These are phyloP conservation scores for Pseudoips prasinana DNA, from an alignment of 2,888 invertebrate species.

Conservation along the genomic window DNA sequence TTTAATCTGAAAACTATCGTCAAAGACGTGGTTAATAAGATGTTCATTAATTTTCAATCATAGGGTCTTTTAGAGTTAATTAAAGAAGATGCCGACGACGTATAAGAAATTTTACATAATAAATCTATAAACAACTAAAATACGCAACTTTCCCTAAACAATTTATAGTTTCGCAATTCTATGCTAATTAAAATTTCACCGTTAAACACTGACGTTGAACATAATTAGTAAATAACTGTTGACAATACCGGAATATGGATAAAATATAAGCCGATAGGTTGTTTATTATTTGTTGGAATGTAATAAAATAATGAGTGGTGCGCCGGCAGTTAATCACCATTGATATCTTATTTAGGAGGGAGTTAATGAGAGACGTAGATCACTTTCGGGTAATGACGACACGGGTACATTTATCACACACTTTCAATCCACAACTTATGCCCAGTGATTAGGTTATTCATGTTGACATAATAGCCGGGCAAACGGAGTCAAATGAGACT, in stretches of 20 bases:
- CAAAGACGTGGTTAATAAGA: conserved; percentile 40
- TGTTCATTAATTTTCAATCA: conserved; percentile 53
- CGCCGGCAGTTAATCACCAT: conserved; percentile 65
- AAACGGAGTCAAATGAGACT: conserved; percentile 63
- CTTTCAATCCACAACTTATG: conserved; percentile 75
- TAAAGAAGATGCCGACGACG: conserved; percentile 16
- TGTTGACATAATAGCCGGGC: conserved; percentile 74
- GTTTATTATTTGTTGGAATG: conserved; percentile 71
- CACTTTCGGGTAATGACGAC: conserved; percentile 76
- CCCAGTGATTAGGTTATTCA: conserved; percentile 66
- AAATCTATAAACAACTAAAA: conserved; percentile 21
- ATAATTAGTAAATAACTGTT: conserved; percentile 43
- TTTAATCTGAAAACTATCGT: conserved; percentile 47
- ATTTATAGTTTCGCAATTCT: conserved; percentile 42
- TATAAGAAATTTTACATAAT: conserved; percentile 19
- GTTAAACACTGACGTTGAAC: conserved; percentile 31
- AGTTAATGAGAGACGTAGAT: conserved; percentile 77
- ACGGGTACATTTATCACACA: conserved; percentile 73
- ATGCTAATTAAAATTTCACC: conserved; percentile 46
- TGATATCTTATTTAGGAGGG: conserved; percentile 75
- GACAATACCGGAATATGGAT: conserved; percentile 49
- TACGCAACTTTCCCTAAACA: conserved; percentile 30
- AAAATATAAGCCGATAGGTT: conserved; percentile 54
- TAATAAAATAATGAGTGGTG: conserved; percentile 72
- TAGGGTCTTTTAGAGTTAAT: conserved; percentile 27